Conservation (phyloP, 2,113 vertebrate genomes). For the Catagonus wagneri region DNA sequence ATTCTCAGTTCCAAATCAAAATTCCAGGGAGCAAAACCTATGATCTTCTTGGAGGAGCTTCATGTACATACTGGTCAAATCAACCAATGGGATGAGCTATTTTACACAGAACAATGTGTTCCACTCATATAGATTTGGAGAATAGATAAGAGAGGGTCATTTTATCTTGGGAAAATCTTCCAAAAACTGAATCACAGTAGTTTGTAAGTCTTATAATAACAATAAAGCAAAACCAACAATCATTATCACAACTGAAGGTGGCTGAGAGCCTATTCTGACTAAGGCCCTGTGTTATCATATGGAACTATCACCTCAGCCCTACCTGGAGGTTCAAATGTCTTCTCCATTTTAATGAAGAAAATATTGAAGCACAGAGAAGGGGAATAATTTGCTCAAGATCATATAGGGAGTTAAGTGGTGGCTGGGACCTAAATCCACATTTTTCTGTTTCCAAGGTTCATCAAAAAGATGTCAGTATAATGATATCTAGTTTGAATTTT, state of each 20-base stretch:
- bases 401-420: neutral
- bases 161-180: neutral
- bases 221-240: neutral
- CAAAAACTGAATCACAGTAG: neutral
- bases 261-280: neutral
- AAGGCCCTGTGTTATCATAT: neutral
- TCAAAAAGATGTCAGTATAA: neutral
- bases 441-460: neutral
- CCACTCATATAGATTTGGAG: neutral
- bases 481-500: neutral
- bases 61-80: neutral
- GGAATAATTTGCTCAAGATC: neutral
- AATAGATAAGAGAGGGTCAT: neutral
- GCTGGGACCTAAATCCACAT: neutral
- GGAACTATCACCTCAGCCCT: neutral
- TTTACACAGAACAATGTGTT: neutral
- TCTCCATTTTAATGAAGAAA: conserved; percentile 2
- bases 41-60: neutral
- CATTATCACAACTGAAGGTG: neutral
- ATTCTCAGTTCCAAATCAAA: neutral
- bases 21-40: neutral
- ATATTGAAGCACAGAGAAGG: neutral
- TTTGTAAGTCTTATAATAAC: neutral
- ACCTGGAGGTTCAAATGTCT: neutral
- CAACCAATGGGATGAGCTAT: neutral